phyloP scores from a whole-genome alignment of 2,888 invertebrate species.

The Pollenia amentaria region DNA sequence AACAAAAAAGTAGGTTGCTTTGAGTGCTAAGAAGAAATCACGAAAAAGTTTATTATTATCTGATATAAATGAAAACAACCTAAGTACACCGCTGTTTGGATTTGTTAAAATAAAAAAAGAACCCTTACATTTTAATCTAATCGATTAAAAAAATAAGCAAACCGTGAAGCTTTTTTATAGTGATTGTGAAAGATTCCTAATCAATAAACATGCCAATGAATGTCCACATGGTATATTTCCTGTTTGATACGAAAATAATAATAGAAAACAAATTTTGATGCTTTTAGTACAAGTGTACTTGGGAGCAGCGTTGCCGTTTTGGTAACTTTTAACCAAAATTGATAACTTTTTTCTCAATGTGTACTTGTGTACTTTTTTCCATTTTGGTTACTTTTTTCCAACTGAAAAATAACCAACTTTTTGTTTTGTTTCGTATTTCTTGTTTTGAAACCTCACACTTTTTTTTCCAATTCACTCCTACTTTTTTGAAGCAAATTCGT shows the following conservation, averaged over 20 bases:
- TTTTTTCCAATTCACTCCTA: no score
- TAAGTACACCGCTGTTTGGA: background rate
- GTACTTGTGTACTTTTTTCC: no score
- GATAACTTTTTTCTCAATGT: no score
- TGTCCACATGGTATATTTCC: slow-evolving; percentile 26
- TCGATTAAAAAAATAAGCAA: slow-evolving; percentile 22
- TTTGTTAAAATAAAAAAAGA: background rate
- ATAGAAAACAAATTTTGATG: background rate
- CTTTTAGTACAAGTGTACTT: slow-evolving; percentile 10
- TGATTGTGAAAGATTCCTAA: slow-evolving; percentile 27
- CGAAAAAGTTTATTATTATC: slow-evolving; percentile 29
- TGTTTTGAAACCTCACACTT: no score
- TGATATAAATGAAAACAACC: slow-evolving; percentile 13
- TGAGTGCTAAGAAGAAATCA: background rate
- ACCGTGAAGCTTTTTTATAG: background rate
- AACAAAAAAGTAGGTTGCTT: slow-evolving; percentile 18
- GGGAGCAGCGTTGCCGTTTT: no score
- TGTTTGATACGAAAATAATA: slow-evolving; percentile 14
- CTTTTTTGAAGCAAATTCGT: no score
- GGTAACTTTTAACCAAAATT: no score
- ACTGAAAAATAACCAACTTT: no score
- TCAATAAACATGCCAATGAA: slow-evolving; percentile 18
- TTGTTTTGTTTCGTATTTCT: no score
- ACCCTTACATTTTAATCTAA: background rate
- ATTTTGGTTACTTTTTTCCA: no score